Percentiles rank a stretch among this genome's conserved stretches.
These are phyloP conservation scores for Mesocricetus auratus DNA, from an alignment of 2,113 vertebrate genomes.

Conservation along the genomic window DNA sequence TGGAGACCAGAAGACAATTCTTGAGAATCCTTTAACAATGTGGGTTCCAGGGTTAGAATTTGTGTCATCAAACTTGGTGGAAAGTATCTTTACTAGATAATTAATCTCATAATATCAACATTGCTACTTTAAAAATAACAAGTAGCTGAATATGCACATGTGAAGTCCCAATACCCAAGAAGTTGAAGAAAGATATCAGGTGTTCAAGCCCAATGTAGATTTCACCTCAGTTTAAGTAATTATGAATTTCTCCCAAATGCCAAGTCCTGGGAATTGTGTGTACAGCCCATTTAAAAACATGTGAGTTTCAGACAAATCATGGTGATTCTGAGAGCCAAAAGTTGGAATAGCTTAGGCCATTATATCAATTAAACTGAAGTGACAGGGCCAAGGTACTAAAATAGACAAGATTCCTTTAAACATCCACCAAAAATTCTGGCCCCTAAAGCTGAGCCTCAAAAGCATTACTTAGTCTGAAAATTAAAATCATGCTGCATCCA, in stretches of 20 bases:
- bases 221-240: constrained; percentile 20
- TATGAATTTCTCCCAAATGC: not conserved
- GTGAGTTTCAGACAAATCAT: constrained; percentile 24
- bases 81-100: not conserved
- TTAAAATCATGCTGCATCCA: not conserved
- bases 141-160: not conserved
- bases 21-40: not conserved
- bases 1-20: not conserved
- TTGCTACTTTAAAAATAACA: not conserved
- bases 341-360: not conserved
- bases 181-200: not conserved
- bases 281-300: not conserved
- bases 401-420: not conserved
- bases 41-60: not conserved
- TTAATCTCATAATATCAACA: not conserved
- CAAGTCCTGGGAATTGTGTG: not conserved
- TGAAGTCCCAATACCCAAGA: not conserved
- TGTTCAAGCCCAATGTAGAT: not conserved
- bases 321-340: not conserved
- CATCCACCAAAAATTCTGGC: not conserved
- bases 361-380: not conserved
- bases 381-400: not conserved
- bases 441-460: not conserved
- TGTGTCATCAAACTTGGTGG: not conserved
- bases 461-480: constrained; percentile 25